Evolutionary conservation across 2,888 invertebrate genomes (phyloP).

Genomic region (Lottia gigantea): DNA sequence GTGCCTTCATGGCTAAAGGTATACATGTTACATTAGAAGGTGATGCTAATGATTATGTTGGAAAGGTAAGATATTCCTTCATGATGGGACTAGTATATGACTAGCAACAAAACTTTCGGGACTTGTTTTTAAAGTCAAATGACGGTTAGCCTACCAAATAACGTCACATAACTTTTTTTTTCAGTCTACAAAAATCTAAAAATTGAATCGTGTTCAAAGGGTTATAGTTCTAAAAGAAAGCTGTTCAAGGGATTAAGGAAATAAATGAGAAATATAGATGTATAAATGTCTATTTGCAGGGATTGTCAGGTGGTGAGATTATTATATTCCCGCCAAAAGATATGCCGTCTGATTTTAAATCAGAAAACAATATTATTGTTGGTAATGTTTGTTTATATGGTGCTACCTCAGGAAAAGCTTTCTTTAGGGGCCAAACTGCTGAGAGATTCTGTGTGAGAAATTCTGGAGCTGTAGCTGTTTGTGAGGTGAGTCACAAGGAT

Average conservation of each 20-base stretch:
- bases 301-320: constrained; percentile 93
- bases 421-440: constrained; percentile 95
- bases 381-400: constrained; percentile 99
- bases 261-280: no score
- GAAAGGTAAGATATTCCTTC: constrained; percentile 73
- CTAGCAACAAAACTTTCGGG: no score
- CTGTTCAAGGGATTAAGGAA: no score
- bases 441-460: constrained; percentile 99
- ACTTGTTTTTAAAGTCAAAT: no score
- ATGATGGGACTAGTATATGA: no score
- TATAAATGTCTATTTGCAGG: constrained; percentile 68
- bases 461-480: constrained; percentile 94
- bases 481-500: constrained; percentile 75
- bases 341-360: constrained; percentile 80
- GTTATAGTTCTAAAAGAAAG: no score
- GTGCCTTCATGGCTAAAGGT: constrained; percentile 94
- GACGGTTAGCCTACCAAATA: no score
- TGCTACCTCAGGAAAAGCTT: constrained; percentile 92
- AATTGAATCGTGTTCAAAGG: no score
- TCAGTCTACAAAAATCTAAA: no score
- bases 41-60: constrained; percentile 98
- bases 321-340: constrained; percentile 91
- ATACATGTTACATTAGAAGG: constrained; percentile 91
- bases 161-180: no score
- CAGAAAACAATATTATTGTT: constrained; percentile 94